Evolutionary conservation across 2,113 vertebrate species (phyloP).

Genomic region (Fukomys damarensis): DNA sequence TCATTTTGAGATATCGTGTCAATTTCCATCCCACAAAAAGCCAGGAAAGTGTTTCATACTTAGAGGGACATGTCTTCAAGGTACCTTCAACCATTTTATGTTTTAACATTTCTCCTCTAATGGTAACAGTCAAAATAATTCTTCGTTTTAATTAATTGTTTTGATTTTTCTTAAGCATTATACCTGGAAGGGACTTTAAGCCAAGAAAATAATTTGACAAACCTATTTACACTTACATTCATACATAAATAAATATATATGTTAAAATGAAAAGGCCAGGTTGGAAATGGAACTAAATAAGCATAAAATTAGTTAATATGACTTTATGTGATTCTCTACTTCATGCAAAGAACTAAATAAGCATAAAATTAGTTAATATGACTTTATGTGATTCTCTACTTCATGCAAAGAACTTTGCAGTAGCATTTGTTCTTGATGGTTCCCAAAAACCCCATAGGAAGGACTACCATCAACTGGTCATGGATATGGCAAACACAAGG

Average conservation of each 20-base stretch:
- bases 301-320: constrained; percentile 56
- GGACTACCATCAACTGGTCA: background rate
- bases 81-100: background rate
- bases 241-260: background rate
- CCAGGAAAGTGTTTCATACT: background rate
- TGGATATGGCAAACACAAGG: constrained; percentile 30
- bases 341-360: background rate
- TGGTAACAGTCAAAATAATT: constrained; percentile 20
- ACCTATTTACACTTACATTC: constrained; percentile 14
- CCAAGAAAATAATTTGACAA: constrained; percentile 52
- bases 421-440: constrained; percentile 42
- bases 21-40: background rate
- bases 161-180: constrained; percentile 48
- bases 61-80: background rate
- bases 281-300: constrained; percentile 8
- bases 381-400: background rate
- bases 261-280: constrained; percentile 42
- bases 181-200: constrained; percentile 45
- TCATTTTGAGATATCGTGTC: background rate
- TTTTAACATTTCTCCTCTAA: constrained; percentile 17
- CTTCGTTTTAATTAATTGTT: constrained; percentile 50
- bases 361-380: constrained; percentile 55
- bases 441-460: background rate
- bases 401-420: background rate
- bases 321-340: background rate